Base-by-base conservation (phyloP, 2,113 vertebrate genomes). In the Heterotilapia buettikoferi region DNA sequence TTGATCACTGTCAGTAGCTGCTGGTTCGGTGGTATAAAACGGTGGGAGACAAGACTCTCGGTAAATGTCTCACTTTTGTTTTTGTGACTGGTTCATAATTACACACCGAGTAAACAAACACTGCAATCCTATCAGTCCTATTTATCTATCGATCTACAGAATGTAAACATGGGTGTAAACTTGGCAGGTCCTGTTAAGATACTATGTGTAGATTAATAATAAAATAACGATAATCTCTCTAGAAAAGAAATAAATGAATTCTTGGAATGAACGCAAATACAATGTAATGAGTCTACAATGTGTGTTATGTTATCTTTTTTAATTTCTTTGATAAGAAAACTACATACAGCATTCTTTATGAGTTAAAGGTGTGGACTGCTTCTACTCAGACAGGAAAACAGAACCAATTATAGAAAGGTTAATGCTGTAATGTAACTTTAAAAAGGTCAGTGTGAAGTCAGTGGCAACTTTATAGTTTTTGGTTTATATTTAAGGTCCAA, bases 341-440 rank as follows among this genome's bases (percentile, higher is more conserved):
- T 50, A 31, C 53, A 24, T 18, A 29, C 43, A 53, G 57, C 16
- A 2, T 61, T 88, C 50, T 54, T 80, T 89, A 71, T 26, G n/a
- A 91, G 85, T 31, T 78, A 50, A 78, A 78, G 71, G 87, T 76
- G 80, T 85, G 82, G 82, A 36, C 66, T 8, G 54, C 59, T 29
- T 73, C 47, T 26, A 26, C 21, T 50, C 24, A 21, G 33, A 57
- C 54, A 33, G 54, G 66, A 26, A 13, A 87, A 91, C 87, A 21
- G 10, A 82, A 87, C 84, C 82, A 82, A 5, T 16, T 79, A 29
- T 29, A 40, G 24, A 7, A 66, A 61, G 82, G 68, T 63, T 91
- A 83, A 80, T 38, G 57, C 26, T 19, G 2, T 50, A 78, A 63
- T 33, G 73, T n/a, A 0, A 78, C 73, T 78, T 78, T 33, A 78